These are phyloP conservation scores for Ceratitis capitata DNA, from an alignment of 1,140 invertebrate species.

Conservation along the genomic window DNA sequence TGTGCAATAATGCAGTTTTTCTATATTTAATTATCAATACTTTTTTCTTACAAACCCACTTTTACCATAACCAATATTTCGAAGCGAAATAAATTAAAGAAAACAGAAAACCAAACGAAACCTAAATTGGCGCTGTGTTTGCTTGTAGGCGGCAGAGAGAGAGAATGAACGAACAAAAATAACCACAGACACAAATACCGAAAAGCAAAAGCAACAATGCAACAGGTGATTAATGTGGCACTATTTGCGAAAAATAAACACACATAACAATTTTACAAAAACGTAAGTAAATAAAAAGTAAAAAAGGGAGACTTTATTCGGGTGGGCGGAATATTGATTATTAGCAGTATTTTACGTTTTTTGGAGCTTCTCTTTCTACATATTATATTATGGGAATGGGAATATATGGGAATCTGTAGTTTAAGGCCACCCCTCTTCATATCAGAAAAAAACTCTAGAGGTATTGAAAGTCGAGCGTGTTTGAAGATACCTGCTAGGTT, in stretches of 20 bases:
- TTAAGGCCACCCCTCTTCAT: no score
- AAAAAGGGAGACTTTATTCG: not conserved
- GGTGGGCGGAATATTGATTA: no score
- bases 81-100: not conserved
- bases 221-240: not conserved
- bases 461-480: no score
- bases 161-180: slow-evolving; percentile 3
- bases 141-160: not conserved
- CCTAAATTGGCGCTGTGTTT: not conserved
- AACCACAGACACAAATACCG: not conserved
- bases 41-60: not conserved
- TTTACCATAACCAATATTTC: not conserved
- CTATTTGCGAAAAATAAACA: not conserved
- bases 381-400: no score
- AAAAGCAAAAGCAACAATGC: not conserved
- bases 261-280: not conserved
- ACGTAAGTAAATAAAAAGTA: not conserved
- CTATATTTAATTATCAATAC: not conserved
- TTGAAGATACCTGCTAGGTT: no score
- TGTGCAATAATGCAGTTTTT: not conserved
- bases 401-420: no score
- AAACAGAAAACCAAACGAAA: not conserved
- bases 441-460: no score
- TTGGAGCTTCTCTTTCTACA: no score
- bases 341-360: no score